Evolutionary conservation across 2,113 vertebrate species (phyloP).

Genomic region (Melanerpes formicivorus): DNA sequence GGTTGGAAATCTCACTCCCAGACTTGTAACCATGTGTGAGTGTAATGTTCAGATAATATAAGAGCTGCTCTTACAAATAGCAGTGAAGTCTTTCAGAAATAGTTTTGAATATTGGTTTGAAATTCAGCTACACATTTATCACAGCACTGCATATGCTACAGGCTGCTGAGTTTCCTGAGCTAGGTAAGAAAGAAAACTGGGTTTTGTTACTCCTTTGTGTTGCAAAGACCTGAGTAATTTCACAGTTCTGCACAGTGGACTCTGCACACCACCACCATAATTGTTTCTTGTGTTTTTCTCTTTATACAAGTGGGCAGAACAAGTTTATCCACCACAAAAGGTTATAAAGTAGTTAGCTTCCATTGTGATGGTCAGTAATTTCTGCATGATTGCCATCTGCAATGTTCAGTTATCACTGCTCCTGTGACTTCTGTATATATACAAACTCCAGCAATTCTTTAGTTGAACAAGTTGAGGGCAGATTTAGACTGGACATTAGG

Average conservation of each 20-base stretch:
- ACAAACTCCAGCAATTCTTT: too few relatives aligned
- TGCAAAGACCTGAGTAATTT: neutral
- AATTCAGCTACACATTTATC: neutral
- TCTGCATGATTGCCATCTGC: neutral
- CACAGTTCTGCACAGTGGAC: neutral
- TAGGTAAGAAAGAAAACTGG: neutral
- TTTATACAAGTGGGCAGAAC: neutral
- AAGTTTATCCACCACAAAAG: neutral
- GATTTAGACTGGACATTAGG: too few relatives aligned
- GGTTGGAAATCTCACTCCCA: neutral
- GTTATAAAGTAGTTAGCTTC: neutral
- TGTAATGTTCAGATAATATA: neutral
- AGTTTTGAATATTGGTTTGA: neutral
- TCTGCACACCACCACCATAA: neutral
- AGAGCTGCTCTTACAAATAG: neutral
- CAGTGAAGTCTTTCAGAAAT: neutral
- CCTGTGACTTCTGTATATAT: too few relatives aligned
- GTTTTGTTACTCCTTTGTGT: neutral
- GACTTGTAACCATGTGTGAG: neutral
- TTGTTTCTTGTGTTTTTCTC: neutral
- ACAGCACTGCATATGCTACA: neutral
- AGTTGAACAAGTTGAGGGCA: too few relatives aligned
- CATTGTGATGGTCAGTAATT: neutral
- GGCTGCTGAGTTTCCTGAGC: neutral
- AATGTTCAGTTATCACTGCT: neutral